Conservation (phyloP, 2,888 invertebrate species). For the Unio delphinus region DNA sequence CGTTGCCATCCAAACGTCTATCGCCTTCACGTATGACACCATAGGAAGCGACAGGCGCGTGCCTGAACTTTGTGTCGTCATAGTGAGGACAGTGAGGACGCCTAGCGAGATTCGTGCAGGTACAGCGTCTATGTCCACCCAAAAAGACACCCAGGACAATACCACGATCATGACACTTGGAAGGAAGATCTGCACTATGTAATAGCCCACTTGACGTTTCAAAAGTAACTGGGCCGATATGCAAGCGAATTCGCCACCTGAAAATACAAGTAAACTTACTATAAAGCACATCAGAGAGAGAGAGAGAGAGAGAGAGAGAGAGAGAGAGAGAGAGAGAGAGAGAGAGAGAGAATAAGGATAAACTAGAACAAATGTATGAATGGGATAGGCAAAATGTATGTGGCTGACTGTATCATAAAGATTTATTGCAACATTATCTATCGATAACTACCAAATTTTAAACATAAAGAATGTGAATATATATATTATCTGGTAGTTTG, state of each 20-base stretch:
- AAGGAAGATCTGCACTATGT: slow-evolving; percentile 74
- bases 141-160: slow-evolving; percentile 80
- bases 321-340: no score
- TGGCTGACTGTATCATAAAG: no score
- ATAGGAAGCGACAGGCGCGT: slow-evolving; percentile 27
- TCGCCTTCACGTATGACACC: slow-evolving; percentile 38
- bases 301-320: no score
- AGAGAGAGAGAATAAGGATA: no score
- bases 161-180: slow-evolving; percentile 73
- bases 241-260: slow-evolving; percentile 25
- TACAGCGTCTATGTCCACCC: slow-evolving; percentile 54
- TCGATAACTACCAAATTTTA: no score
- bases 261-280: not conserved
- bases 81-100: slow-evolving; percentile 35
- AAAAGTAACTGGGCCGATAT: slow-evolving; percentile 78
- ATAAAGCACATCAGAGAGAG: no score
- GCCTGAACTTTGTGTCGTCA: slow-evolving; percentile 42
- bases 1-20: slow-evolving; percentile 39
- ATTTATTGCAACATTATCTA: no score
- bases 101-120: slow-evolving; percentile 36
- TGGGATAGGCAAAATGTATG: no score
- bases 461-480: no score
- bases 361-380: no score
- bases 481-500: no score
- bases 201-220: slow-evolving; percentile 85